Percentiles rank a stretch among this genome's conserved stretches.
These are phyloP conservation scores for Tachypleus tridentatus DNA, from an alignment of 1,140 invertebrate species.

Conservation along the genomic window DNA sequence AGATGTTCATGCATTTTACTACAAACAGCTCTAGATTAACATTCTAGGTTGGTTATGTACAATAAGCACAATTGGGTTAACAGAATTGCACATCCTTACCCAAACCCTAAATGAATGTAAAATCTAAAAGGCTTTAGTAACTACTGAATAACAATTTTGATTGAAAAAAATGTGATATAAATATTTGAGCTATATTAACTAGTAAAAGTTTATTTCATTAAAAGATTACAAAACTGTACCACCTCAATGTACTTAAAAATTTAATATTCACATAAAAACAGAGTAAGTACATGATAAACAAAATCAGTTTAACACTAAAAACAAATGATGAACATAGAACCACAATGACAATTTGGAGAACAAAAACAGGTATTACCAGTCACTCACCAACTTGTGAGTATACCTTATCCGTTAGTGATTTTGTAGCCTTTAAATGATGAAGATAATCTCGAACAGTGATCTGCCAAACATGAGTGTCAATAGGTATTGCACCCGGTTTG, in stretches of 20 bases:
- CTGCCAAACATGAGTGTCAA: constrained; percentile 95
- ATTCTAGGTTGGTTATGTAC: too few species aligned
- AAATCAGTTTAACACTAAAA: too few species aligned
- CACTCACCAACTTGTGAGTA: constrained; percentile 65
- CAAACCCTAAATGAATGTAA: too few species aligned
- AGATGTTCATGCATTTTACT: too few species aligned
- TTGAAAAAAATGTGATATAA: too few species aligned
- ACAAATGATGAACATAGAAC: too few species aligned
- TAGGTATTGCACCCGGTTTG: constrained; percentile 75
- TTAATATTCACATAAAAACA: neutral
- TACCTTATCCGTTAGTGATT: constrained; percentile 67
- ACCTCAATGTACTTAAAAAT: neutral
- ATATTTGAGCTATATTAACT: constrained; percentile 2
- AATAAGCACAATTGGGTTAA: too few species aligned
- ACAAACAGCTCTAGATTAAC: too few species aligned
- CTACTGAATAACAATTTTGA: too few species aligned
- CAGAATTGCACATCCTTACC: too few species aligned
- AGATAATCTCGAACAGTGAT: constrained; percentile 70
- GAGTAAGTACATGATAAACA: neutral
- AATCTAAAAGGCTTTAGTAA: too few species aligned
- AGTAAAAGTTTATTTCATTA: constrained; percentile 5
- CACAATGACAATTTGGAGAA: too few species aligned
- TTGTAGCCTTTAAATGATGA: constrained; percentile 58
- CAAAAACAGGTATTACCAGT: neutral
- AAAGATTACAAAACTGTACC: neutral